Conservation (phyloP, 2,113 vertebrate species). For the human region DNA sequence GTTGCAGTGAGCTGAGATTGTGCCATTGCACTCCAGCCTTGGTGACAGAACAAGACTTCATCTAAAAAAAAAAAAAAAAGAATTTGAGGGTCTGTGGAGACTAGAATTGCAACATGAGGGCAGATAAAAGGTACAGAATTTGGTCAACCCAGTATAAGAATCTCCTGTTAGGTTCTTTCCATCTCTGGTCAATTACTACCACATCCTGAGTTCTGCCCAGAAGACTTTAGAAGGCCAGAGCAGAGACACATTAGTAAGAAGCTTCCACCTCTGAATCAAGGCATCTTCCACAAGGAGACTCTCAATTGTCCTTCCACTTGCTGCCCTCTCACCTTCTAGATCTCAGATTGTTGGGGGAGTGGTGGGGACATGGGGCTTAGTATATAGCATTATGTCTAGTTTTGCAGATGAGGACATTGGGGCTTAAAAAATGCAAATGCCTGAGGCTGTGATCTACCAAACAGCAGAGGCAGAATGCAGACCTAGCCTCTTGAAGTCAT, state of each 20-base stretch:
- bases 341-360: background rate
- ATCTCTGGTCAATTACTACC: too few species aligned
- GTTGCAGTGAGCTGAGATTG: too few species aligned
- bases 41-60: too few species aligned
- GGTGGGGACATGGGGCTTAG: rapidly evolving
- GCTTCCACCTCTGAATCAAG: background rate
- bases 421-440: background rate
- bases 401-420: background rate
- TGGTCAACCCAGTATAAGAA: background rate
- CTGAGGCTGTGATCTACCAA: too few species aligned
- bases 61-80: too few species aligned
- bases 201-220: background rate
- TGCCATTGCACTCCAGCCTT: too few species aligned
- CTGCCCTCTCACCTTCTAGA: background rate
- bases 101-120: background rate
- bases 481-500: background rate
- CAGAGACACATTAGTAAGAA: background rate
- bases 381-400: background rate
- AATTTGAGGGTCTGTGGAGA: background rate
- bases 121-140: background rate
- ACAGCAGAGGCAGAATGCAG: background rate
- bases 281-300: background rate
- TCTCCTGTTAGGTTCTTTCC: background rate
- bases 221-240: background rate
- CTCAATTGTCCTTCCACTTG: background rate